A percentile compares a stretch with the other conserved stretches of the same genome.
Conservation (phyloP, 2,113 vertebrate genomes). For the Struthidea cinerea region DNA sequence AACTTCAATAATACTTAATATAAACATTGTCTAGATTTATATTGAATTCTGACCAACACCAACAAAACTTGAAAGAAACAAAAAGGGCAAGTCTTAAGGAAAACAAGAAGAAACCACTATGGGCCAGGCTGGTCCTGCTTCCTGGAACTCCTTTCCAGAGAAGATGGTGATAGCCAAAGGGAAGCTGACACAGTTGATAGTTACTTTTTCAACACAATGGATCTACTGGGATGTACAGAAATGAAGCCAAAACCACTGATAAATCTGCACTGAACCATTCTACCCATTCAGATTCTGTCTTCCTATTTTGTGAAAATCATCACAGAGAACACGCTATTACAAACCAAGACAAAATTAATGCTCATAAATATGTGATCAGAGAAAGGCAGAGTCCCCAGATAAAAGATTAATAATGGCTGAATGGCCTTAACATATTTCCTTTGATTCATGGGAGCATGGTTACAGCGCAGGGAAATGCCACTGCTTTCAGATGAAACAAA, state of each 20-base stretch:
- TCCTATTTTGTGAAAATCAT: not conserved
- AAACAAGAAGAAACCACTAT: not conserved
- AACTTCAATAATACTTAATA: not conserved
- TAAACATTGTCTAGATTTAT: not conserved
- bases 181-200: not conserved
- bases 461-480: constrained; percentile 39
- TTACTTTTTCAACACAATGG: not conserved
- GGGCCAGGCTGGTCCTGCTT: not conserved
- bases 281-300: not conserved
- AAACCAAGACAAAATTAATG: constrained; percentile 44
- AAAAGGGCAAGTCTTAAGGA: not conserved
- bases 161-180: not conserved
- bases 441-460: constrained; percentile 50
- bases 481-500: constrained; percentile 62
- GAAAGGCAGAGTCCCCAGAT: constrained; percentile 29
- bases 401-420: constrained; percentile 57
- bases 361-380: constrained; percentile 54
- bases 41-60: not conserved
- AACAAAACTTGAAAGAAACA: not conserved
- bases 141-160: not conserved
- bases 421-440: constrained; percentile 52
- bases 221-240: not conserved
- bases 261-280: not conserved
- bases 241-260: not conserved
- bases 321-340: not conserved